phyloP scores from a whole-genome alignment of 2,888 invertebrate genomes.

The Monochamus alternatus region DNA sequence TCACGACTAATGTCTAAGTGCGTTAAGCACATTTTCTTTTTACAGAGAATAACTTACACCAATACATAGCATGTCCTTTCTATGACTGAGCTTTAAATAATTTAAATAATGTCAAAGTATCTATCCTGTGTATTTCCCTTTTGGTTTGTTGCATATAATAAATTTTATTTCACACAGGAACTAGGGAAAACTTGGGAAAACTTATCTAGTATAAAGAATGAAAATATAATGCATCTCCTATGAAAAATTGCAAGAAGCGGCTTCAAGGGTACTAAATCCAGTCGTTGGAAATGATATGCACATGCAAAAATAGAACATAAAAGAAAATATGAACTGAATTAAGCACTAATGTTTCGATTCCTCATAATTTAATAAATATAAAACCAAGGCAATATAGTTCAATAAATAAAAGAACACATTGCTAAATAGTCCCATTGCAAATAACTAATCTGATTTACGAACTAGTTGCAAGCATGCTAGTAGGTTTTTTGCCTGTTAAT shows the following conservation, averaged over 20 bases:
- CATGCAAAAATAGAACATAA: no score
- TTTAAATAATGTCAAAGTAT: conserved; percentile 9
- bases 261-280: background rate
- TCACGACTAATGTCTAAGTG: background rate
- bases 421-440: background rate
- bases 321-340: no score
- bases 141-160: conserved; percentile 9
- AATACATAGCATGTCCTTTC: background rate
- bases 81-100: background rate
- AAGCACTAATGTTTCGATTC: no score
- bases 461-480: conserved; percentile 13
- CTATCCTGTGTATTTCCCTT: conserved; percentile 13
- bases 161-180: conserved; percentile 15
- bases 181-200: conserved; percentile 13
- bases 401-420: background rate
- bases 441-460: conserved; percentile 11
- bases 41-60: no score
- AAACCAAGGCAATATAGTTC: no score
- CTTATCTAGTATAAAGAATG: conserved; percentile 2
- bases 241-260: conserved; percentile 9
- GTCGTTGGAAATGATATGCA: background rate
- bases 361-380: no score
- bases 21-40: background rate
- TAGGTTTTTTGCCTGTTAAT: conserved; percentile 17
- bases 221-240: conserved; percentile 16